phyloP scores from a whole-genome alignment of 2,888 invertebrate species.

The Trissolcus brochymenae region DNA sequence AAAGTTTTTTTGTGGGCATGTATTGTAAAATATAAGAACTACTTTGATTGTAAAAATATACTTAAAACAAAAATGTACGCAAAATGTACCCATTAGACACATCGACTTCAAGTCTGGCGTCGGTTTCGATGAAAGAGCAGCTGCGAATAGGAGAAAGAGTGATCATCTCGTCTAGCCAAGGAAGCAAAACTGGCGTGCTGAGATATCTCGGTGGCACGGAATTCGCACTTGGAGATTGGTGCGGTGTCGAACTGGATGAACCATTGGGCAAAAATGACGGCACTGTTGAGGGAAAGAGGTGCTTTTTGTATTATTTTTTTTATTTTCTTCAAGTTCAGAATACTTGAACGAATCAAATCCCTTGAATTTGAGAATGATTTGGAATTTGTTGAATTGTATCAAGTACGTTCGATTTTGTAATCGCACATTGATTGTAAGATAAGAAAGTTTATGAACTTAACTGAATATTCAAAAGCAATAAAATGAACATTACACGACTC shows the following conservation, averaged over 20 bases:
- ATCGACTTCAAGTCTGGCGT: slow-evolving; percentile 78
- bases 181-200: slow-evolving; percentile 91
- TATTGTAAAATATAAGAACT: slow-evolving; percentile 16
- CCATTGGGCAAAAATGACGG: slow-evolving; percentile 97
- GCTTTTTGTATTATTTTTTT: slow-evolving; percentile 50
- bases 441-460: no score
- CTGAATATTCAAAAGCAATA: no score
- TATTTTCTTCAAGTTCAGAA: slow-evolving; percentile 11
- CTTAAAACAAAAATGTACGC: slow-evolving; percentile 9
- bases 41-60: slow-evolving; percentile 20
- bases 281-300: slow-evolving; percentile 94
- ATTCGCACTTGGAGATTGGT: slow-evolving; percentile 96
- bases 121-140: slow-evolving; percentile 77
- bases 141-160: slow-evolving; percentile 93
- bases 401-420: no score
- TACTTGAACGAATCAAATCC: slow-evolving; percentile 21
- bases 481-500: no score
- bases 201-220: slow-evolving; percentile 91
- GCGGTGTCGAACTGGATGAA: slow-evolving; percentile 96
- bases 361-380: neutral
- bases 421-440: no score
- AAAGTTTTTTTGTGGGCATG: slow-evolving; percentile 1
- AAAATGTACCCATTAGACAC: slow-evolving; percentile 71
- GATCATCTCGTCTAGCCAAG: slow-evolving; percentile 90
- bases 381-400: neutral